Conservation (phyloP, 2,113 vertebrate species). For the Physeter macrocephalus region DNA sequence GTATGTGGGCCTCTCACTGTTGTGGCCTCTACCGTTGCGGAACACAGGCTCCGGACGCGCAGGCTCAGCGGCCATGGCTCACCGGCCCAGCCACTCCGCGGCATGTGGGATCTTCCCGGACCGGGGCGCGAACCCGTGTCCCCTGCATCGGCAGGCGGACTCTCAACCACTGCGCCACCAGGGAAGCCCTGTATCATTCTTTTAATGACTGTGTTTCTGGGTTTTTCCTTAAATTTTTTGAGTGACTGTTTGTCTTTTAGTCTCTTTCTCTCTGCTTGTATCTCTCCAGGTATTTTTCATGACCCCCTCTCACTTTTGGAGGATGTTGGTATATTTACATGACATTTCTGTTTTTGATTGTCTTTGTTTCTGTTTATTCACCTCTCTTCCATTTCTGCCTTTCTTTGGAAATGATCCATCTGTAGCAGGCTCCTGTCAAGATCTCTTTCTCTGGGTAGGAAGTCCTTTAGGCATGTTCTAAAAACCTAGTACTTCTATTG, state of each 20-base stretch:
- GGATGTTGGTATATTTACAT: neutral
- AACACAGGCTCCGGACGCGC: too few relatives aligned
- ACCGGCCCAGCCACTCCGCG: too few relatives aligned
- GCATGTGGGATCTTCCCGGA: too few relatives aligned
- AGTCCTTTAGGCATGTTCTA: neutral
- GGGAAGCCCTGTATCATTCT: neutral
- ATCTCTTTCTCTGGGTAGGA: neutral
- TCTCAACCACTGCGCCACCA: too few relatives aligned
- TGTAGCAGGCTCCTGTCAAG: neutral
- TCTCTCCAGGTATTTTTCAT: neutral
- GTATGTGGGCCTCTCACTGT: too few relatives aligned
- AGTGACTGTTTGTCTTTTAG: neutral
- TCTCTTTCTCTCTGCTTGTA: neutral
- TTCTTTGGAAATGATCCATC: constrained; percentile 17
- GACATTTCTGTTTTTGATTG: neutral
- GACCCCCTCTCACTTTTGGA: neutral
- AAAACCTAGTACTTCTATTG: constrained; percentile 9
- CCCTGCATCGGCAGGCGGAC: too few relatives aligned
- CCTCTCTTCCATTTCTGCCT: neutral
- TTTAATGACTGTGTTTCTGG: neutral
- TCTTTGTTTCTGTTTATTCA: neutral
- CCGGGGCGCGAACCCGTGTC: too few relatives aligned
- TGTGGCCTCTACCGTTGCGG: too few relatives aligned
- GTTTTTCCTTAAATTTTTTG: neutral
- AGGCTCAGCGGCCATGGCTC: too few relatives aligned